These are phyloP conservation scores for Bhutanitis thaidina DNA, from an alignment of 2,888 invertebrate species.

Conservation along the genomic window DNA sequence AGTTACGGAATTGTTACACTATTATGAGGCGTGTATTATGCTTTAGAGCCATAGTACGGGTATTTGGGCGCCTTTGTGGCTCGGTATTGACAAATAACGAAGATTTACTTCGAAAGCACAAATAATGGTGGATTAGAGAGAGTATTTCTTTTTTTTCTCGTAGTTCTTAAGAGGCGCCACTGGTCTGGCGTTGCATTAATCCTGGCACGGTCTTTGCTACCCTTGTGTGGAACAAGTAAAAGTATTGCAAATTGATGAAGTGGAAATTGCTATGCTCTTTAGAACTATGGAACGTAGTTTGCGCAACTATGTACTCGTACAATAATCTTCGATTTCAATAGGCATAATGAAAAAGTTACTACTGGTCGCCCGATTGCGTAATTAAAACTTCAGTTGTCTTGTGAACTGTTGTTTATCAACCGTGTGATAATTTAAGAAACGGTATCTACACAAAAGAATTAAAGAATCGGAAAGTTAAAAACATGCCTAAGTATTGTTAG, in stretches of 20 bases:
- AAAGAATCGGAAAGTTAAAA: slow-evolving; percentile 28
- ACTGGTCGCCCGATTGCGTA: slow-evolving; percentile 19
- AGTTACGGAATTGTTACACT: slow-evolving; percentile 70
- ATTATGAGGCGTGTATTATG: slow-evolving; percentile 78
- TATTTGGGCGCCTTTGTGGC: slow-evolving; percentile 78
- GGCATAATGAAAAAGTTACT: too few relatives aligned
- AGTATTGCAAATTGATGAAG: slow-evolving; percentile 64
- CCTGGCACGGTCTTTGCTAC: slow-evolving; percentile 36
- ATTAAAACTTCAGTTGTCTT: slow-evolving; percentile 26
- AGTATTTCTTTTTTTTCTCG: slow-evolving; percentile 41
- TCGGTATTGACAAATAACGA: slow-evolving; percentile 78
- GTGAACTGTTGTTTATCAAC: neutral
- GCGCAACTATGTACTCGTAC: slow-evolving; percentile 49
- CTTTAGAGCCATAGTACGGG: slow-evolving; percentile 70
- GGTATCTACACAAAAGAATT: too few relatives aligned
- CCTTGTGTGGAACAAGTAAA: slow-evolving; percentile 45
- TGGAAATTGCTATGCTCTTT: slow-evolving; percentile 55
- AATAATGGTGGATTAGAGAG: slow-evolving; percentile 74
- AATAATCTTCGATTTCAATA: too few relatives aligned
- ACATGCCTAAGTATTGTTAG: slow-evolving; percentile 39
- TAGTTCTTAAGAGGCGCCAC: slow-evolving; percentile 62
- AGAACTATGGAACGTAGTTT: slow-evolving; percentile 51
- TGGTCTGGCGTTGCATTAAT: slow-evolving; percentile 65
- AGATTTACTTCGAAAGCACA: slow-evolving; percentile 71
- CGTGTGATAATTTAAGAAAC: too few relatives aligned